Conservation (phyloP, 37 sponge, comb jelly and placozoan genomes). For the Halisarca cf. caerulea region DNA sequence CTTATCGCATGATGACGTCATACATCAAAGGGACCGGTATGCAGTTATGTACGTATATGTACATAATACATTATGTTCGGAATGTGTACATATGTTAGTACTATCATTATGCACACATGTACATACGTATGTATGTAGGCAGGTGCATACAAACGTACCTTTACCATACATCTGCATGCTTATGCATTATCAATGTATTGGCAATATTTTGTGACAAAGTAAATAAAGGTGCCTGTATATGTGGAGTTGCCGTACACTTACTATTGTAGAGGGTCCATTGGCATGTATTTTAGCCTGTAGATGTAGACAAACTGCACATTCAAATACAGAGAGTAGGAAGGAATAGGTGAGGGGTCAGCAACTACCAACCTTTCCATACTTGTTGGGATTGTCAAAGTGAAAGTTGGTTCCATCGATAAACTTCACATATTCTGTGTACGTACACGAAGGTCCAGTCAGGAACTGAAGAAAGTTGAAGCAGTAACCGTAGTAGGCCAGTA, state of each 20-base stretch:
- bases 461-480: slow-evolving; percentile 74
- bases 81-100: too few relatives aligned
- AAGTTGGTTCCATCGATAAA: slow-evolving; percentile 81
- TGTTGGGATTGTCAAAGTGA: not conserved
- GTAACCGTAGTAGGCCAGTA: slow-evolving; percentile 76
- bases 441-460: slow-evolving; percentile 73
- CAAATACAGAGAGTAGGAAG: not conserved
- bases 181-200: not conserved
- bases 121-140: too few relatives aligned
- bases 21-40: too few relatives aligned
- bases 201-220: not conserved
- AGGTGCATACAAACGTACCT: not conserved
- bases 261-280: not conserved
- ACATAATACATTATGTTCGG: too few relatives aligned
- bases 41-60: too few relatives aligned
- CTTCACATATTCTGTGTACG: slow-evolving; percentile 55
- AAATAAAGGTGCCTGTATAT: too few relatives aligned
- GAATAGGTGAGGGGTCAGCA: not conserved
- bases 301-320: not conserved
- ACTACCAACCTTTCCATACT: not conserved
- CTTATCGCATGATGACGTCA: too few relatives aligned
- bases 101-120: too few relatives aligned
- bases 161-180: not conserved
- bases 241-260: too few relatives aligned
- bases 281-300: not conserved